Percentiles rank a stretch among this genome's conserved stretches.
These are phyloP conservation scores for Zaprionus ornatus DNA, from an alignment of 1,140 invertebrate genomes.

Conservation along the genomic window DNA sequence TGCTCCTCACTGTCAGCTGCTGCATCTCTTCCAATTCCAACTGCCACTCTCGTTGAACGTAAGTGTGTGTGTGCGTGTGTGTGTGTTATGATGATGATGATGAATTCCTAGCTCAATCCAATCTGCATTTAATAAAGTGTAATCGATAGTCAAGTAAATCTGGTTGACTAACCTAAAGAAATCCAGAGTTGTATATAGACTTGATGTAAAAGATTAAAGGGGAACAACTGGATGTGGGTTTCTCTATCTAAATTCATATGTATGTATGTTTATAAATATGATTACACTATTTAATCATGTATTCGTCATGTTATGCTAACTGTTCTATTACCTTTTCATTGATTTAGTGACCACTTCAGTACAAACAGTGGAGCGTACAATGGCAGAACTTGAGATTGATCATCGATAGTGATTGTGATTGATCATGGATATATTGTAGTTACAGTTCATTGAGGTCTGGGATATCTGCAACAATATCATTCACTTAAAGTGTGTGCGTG, in stretches of 20 bases:
- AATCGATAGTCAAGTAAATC: conserved; percentile 35
- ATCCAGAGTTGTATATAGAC: too few species aligned
- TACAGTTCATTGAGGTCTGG: neutral
- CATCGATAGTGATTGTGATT: neutral
- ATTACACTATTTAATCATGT: too few species aligned
- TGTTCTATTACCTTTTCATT: too few species aligned
- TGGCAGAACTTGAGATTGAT: neutral
- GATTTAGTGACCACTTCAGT: too few species aligned
- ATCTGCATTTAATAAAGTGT: conserved; percentile 60
- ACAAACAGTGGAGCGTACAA: too few species aligned
- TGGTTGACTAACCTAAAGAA: neutral
- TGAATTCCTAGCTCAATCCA: conserved; percentile 11
- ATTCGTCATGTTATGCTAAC: too few species aligned
- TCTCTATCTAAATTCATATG: too few species aligned
- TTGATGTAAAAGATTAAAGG: neutral
- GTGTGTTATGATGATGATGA: neutral
- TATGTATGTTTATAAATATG: too few species aligned
- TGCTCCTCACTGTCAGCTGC: neutral
- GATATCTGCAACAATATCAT: conserved; percentile 18
- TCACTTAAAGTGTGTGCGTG: conserved; percentile 7
- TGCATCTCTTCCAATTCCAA: neutral
- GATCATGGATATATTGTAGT: neutral
- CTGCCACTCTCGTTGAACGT: neutral
- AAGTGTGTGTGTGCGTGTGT: neutral
- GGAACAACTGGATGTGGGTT: too few species aligned